Conservation (phyloP, 2,888 invertebrate species). For the Thereva nobilitata region DNA sequence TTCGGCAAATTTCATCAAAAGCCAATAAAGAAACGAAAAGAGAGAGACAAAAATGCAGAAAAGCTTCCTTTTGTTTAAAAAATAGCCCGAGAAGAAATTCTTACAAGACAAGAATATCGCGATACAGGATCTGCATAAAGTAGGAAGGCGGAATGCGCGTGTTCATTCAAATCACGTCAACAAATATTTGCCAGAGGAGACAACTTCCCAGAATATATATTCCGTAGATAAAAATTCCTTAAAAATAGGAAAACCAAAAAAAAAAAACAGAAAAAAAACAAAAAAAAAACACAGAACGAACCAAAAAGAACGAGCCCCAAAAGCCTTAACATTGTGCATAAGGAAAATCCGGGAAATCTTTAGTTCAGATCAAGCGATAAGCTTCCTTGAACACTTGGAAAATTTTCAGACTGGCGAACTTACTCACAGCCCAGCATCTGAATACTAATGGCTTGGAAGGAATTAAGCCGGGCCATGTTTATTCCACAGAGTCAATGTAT, state of each 20-base stretch:
- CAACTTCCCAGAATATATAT: constrained; percentile 28
- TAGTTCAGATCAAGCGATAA: constrained; percentile 36
- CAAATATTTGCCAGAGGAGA: constrained; percentile 34
- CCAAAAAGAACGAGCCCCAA: too few relatives aligned
- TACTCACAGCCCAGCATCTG: constrained; percentile 29
- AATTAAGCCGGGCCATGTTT: constrained; percentile 32
- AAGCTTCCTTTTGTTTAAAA: too few relatives aligned
- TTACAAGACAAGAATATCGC: too few relatives aligned
- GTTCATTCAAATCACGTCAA: constrained; percentile 40
- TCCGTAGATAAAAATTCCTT: constrained; percentile 18
- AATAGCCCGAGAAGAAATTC: too few relatives aligned
- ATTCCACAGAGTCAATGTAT: background rate
- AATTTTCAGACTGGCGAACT: constrained; percentile 32
- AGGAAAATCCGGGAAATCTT: background rate
- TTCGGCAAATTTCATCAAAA: too few relatives aligned
- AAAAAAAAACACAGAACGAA: background rate
- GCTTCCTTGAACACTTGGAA: constrained; percentile 37
- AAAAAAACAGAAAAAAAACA: constrained; percentile 10
- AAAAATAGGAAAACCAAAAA: constrained; percentile 7
- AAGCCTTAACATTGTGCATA: too few relatives aligned
- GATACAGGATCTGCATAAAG: too few relatives aligned
- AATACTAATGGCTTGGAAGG: constrained; percentile 38
- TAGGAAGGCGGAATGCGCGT: background rate
- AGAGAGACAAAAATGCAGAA: too few relatives aligned
- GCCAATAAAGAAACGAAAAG: too few relatives aligned